These are phyloP conservation scores for Pocillopora meandrina DNA, from an alignment of 92 coral and sea anemone species.

Conservation along the genomic window DNA sequence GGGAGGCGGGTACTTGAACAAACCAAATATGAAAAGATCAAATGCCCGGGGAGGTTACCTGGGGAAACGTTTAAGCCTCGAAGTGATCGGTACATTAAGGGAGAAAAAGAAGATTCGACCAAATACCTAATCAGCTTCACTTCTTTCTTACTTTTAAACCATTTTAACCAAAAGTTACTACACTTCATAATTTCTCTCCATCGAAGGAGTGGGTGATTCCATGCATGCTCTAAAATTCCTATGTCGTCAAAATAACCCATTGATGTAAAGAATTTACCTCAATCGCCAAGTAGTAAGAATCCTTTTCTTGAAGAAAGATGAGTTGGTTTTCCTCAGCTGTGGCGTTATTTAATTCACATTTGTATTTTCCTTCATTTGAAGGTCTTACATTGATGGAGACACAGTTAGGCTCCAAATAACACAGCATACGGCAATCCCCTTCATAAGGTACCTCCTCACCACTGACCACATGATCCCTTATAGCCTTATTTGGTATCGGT, in stretches of 20 bases:
- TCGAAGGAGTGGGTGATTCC: too few relatives aligned
- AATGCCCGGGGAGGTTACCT: too few relatives aligned
- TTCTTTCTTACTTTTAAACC: too few relatives aligned
- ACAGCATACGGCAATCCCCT: background rate
- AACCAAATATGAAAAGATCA: too few relatives aligned
- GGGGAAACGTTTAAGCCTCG: too few relatives aligned
- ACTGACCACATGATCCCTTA: background rate
- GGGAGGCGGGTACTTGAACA: too few relatives aligned
- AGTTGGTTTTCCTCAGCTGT: background rate
- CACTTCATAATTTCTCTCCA: too few relatives aligned
- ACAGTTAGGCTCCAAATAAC: constrained; percentile 12
- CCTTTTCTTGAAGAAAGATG: background rate
- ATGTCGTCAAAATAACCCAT: background rate
- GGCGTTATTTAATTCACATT: constrained; percentile 6
- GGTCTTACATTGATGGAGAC: constrained; percentile 12
- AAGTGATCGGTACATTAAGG: too few relatives aligned
- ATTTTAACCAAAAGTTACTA: too few relatives aligned
- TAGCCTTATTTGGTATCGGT: constrained; percentile 3
- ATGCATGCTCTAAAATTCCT: too few relatives aligned
- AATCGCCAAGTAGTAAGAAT: background rate
- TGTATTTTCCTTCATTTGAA: background rate
- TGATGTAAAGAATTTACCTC: background rate
- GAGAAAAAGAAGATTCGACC: too few relatives aligned
- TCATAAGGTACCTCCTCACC: background rate
- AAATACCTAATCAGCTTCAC: too few relatives aligned